phyloP scores from a whole-genome alignment of 2,888 invertebrate genomes.

The Brenthis daphne region DNA sequence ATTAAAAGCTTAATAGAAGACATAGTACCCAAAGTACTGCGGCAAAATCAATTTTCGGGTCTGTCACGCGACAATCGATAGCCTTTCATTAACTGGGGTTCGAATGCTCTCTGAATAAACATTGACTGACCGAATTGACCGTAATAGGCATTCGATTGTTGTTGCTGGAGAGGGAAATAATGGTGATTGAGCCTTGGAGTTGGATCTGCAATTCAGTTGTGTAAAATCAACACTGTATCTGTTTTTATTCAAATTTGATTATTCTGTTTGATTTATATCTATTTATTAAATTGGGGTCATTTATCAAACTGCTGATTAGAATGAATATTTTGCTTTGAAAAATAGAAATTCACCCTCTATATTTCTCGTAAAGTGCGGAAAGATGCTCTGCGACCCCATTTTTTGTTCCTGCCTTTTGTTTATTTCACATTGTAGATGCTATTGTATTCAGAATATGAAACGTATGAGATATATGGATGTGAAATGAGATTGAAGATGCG shows the following conservation, averaged over 20 bases:
- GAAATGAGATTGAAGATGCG: constrained; percentile 24
- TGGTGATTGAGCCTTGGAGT: constrained; percentile 49
- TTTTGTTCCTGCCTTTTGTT: constrained; percentile 35
- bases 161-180: constrained; percentile 47
- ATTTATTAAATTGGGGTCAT: neutral
- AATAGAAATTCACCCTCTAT: constrained; percentile 19
- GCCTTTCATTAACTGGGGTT: constrained; percentile 45
- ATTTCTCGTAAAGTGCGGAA: constrained; percentile 27
- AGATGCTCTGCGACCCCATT: constrained; percentile 34
- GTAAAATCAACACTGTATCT: neutral
- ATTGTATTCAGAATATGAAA: constrained; percentile 31
- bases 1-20: neutral
- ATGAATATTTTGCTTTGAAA: neutral
- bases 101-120: constrained; percentile 66
- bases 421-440: constrained; percentile 21
- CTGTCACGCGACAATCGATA: constrained; percentile 63
- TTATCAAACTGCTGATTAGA: neutral
- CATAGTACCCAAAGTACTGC: constrained; percentile 17
- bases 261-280: neutral
- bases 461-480: constrained; percentile 17
- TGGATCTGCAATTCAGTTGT: constrained; percentile 24
- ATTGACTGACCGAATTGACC: constrained; percentile 56
- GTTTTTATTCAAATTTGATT: neutral
- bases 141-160: constrained; percentile 70
- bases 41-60: constrained; percentile 52